phyloP scores from a whole-genome alignment of 1,140 invertebrate genomes.

The Stegodyphus dumicola region DNA sequence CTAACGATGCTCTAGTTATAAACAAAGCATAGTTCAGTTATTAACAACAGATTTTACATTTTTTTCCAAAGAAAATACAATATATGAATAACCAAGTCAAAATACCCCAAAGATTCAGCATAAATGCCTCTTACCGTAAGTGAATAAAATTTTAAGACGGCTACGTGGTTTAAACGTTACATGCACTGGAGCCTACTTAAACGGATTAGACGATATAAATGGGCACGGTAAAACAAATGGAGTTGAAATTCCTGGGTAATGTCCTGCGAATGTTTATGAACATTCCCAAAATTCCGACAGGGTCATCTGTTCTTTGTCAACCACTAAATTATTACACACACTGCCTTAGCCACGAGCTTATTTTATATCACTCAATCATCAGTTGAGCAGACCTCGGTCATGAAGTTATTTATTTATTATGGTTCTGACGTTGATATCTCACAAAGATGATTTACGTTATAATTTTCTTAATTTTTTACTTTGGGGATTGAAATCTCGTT shows the following conservation, averaged over 20 bases:
- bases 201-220: conserved; percentile 52
- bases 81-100: no score
- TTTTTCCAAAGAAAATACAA: no score
- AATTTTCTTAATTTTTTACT: no score
- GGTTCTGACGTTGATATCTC: no score
- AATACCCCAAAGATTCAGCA: no score
- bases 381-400: no score
- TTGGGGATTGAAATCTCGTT: no score
- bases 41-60: no score
- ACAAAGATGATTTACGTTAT: no score
- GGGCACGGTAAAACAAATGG: conserved; percentile 42
- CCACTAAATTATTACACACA: conserved; percentile 42
- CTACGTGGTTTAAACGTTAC: conserved; percentile 11
- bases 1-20: no score
- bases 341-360: conserved; percentile 22
- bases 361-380: not conserved
- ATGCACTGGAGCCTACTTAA: conserved; percentile 35
- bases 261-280: conserved; percentile 56
- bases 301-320: conserved; percentile 56
- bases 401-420: no score
- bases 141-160: conserved; percentile 13
- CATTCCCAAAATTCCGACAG: conserved; percentile 43
- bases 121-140: not conserved
- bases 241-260: conserved; percentile 51
- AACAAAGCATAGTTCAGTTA: no score